These are phyloP conservation scores for Erythrocebus patas DNA, from an alignment of 2,113 vertebrate genomes.

Conservation along the genomic window DNA sequence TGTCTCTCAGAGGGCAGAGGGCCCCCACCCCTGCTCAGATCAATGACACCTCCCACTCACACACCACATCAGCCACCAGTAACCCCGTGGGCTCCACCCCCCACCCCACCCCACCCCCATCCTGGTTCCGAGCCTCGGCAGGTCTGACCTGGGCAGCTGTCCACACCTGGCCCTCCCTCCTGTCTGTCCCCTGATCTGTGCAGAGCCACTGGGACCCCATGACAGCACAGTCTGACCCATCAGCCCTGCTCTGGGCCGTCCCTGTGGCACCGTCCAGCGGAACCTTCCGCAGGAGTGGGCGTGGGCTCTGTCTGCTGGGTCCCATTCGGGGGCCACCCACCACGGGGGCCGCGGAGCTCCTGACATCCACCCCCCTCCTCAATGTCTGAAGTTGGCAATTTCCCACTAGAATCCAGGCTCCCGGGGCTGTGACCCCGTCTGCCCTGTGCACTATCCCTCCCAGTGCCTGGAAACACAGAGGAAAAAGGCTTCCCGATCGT, in stretches of 20 bases:
- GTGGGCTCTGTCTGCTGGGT: rapidly evolving
- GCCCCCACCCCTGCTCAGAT: neutral
- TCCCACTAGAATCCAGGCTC: neutral
- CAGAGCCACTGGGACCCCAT: neutral
- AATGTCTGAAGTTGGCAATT: neutral
- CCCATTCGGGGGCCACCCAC: rapidly evolving
- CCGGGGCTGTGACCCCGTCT: neutral
- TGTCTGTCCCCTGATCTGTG: neutral
- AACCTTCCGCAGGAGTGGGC: too few species aligned
- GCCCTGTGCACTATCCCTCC: neutral
- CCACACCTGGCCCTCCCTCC: neutral
- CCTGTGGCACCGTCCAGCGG: neutral
- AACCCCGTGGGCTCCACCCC: rapidly evolving
- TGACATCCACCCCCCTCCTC: neutral
- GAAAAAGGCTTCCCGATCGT: neutral
- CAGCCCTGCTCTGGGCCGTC: neutral
- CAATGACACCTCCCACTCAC: neutral
- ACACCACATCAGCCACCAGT: rapidly evolving
- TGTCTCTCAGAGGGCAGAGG: neutral
- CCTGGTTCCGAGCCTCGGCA: rapidly evolving
- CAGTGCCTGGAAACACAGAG: neutral
- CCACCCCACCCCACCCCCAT: rapidly evolving
- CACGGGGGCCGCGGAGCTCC: neutral
- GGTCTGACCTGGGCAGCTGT: neutral
- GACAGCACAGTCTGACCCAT: neutral